These are phyloP conservation scores for Tragelaphus imberbis DNA, from an alignment of 2,113 vertebrate species.

Conservation along the genomic window DNA sequence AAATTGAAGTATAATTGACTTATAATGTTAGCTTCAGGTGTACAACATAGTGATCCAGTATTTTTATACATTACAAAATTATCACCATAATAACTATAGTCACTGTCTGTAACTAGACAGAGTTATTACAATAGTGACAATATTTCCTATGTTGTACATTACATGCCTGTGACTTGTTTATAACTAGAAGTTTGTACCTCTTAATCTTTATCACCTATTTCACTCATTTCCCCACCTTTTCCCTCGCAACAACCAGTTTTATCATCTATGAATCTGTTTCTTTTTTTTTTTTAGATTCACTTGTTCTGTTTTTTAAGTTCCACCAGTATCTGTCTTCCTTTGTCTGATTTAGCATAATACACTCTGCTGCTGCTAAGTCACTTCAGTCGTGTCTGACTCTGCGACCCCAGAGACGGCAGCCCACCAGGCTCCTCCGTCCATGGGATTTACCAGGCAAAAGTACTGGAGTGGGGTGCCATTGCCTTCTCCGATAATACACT, in stretches of 20 bases:
- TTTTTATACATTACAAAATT: not conserved
- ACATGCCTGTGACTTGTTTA: not conserved
- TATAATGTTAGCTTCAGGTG: not conserved
- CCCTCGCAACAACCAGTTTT: not conserved
- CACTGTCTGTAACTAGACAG: not conserved
- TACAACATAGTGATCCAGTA: not conserved
- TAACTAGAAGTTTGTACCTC: not conserved
- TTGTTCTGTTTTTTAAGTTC: not conserved
- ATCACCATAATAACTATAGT: not conserved
- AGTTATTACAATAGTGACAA: not conserved
- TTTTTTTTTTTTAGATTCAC: not conserved
- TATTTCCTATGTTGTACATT: not conserved
- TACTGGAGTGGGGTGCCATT: too few relatives aligned
- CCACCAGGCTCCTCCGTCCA: too few relatives aligned
- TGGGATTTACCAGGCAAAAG: too few relatives aligned
- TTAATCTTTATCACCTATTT: not conserved
- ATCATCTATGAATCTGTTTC: not conserved
- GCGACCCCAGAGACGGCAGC: too few relatives aligned
- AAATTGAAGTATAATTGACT: not conserved
- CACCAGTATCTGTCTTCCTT: not conserved
- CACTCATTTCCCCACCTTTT: not conserved
- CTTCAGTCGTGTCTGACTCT: too few relatives aligned
- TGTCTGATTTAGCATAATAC: not conserved
- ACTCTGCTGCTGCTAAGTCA: too few relatives aligned
- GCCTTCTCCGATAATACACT: too few relatives aligned